phyloP scores from a whole-genome alignment of 1,140 invertebrate genomes.

The Heliothis subflexa region DNA sequence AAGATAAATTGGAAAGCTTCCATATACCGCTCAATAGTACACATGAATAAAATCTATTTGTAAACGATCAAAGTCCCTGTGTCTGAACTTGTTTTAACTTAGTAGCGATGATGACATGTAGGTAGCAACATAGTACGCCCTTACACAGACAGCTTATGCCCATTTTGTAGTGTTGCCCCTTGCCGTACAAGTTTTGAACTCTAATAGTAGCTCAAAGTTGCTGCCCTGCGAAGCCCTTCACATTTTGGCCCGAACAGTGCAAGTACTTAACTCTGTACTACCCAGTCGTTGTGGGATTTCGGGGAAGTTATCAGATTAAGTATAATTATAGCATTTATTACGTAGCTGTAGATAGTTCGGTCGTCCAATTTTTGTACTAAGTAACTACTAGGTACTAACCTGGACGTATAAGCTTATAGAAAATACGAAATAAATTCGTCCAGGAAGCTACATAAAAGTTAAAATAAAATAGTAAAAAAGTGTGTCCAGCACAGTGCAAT shows the following conservation, averaged over 20 bases:
- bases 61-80: slow-evolving; percentile 28
- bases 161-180: slow-evolving; percentile 44
- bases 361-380: no score
- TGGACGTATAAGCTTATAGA: background rate
- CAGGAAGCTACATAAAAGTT: background rate
- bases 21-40: slow-evolving; percentile 16
- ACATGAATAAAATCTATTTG: slow-evolving; percentile 39
- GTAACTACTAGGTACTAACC: no score
- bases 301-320: slow-evolving; percentile 40
- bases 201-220: slow-evolving; percentile 60
- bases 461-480: slow-evolving; percentile 69
- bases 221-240: slow-evolving; percentile 63
- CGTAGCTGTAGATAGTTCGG: no score
- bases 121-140: background rate
- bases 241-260: slow-evolving; percentile 6
- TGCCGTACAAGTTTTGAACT: slow-evolving; percentile 44
- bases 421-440: background rate
- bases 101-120: background rate
- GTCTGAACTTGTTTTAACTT: slow-evolving; percentile 6
- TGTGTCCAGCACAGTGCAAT: slow-evolving; percentile 70
- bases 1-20: slow-evolving; percentile 42
- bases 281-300: slow-evolving; percentile 41
- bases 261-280: background rate
- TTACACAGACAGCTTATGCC: background rate
- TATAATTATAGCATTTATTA: background rate